These are phyloP conservation scores for Tenthredo livida DNA, from an alignment of 2,888 invertebrate genomes.

Conservation along the genomic window DNA sequence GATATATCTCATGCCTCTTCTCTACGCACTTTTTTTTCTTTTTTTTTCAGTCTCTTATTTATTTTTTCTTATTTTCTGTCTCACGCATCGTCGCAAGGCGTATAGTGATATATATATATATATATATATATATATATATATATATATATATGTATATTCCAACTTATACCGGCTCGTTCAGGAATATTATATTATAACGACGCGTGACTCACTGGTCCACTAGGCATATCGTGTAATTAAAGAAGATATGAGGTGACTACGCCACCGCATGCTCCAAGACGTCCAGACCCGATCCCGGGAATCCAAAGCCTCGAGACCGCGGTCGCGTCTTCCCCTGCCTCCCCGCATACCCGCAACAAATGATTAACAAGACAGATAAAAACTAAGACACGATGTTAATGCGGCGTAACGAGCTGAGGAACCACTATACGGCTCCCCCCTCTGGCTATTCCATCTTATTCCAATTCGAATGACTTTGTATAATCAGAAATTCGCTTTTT, in stretches of 20 bases:
- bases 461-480: no score
- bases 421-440: conserved; percentile 23
- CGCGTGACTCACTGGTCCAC: conserved; percentile 7
- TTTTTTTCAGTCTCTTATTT: not conserved
- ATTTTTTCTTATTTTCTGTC: not conserved
- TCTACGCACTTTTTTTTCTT: not conserved
- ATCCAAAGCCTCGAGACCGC: conserved; percentile 48
- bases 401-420: conserved; percentile 66
- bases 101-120: no score
- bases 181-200: not conserved
- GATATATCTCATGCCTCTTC: not conserved
- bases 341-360: conserved; percentile 60
- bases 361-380: conserved; percentile 70
- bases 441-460: not conserved
- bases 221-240: conserved; percentile 14
- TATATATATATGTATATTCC: no score
- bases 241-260: conserved; percentile 27
- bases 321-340: not conserved
- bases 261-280: not conserved
- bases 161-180: not conserved
- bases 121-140: no score
- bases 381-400: conserved; percentile 69
- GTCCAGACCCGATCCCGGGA: conserved; percentile 29
- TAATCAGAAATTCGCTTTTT: no score
- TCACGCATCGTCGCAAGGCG: no score